Conservation (phyloP, 2,113 vertebrate species). For the Pteropus alecto region DNA sequence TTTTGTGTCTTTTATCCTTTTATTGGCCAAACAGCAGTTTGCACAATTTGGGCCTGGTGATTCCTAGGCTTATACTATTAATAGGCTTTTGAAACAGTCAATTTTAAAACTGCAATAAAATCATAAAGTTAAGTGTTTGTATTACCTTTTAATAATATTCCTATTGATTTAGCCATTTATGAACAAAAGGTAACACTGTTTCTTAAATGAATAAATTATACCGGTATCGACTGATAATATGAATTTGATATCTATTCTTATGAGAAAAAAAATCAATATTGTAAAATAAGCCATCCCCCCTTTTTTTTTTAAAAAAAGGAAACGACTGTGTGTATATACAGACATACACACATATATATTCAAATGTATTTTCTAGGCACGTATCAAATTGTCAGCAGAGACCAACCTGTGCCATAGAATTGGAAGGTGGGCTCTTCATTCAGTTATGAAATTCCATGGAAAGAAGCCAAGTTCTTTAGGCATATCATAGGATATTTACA, state of each 20-base stretch:
- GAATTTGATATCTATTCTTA: neutral
- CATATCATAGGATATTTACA: neutral
- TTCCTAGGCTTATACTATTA: neutral
- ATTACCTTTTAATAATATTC: neutral
- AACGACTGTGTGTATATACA: neutral
- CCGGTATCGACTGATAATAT: neutral
- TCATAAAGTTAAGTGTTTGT: neutral
- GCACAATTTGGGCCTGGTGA: neutral
- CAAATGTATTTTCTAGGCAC: slow-evolving; percentile 6
- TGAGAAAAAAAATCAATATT: neutral
- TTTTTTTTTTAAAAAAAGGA: neutral
- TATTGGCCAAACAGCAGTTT: neutral
- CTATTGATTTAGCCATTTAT: neutral
- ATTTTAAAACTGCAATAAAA: neutral
- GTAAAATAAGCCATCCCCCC: neutral
- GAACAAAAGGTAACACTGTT: neutral
- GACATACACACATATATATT: neutral
- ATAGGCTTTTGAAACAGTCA: neutral
- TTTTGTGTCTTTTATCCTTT: neutral
- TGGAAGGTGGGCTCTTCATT: neutral
- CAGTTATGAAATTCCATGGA: neutral
- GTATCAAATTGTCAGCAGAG: neutral
- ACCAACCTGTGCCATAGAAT: neutral
- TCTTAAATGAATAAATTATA: neutral
- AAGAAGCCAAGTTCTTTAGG: neutral